phyloP scores from a whole-genome alignment of 2,113 vertebrate genomes.

The Hippocampus barbouri region DNA sequence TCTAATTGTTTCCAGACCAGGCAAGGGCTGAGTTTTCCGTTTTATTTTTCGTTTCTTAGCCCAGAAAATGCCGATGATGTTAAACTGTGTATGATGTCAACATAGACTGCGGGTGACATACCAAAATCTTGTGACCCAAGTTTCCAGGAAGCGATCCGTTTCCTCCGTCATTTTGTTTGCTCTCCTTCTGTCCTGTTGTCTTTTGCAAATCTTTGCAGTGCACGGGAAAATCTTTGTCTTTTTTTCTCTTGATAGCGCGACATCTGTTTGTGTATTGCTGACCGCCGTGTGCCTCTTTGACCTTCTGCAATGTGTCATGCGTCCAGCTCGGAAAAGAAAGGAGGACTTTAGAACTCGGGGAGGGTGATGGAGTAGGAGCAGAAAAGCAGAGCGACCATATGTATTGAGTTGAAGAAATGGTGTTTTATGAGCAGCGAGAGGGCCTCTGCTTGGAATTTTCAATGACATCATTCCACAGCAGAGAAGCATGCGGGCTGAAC shows the following conservation, averaged over 20 bases:
- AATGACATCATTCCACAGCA: constrained; percentile 67
- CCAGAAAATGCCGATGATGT: constrained; percentile 53
- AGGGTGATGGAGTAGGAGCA: constrained; percentile 29
- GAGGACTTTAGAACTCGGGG: constrained; percentile 9
- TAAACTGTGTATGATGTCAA: constrained; percentile 63
- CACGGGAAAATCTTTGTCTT: constrained; percentile 11
- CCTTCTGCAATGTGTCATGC: constrained; percentile 19
- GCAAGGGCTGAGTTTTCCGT: constrained; percentile 42
- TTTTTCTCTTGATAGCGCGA: constrained; percentile 10
- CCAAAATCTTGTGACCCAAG: constrained; percentile 39
- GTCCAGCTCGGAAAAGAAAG: constrained; percentile 18
- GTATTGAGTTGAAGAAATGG: constrained; percentile 62
- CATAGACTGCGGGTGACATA: constrained; percentile 21
- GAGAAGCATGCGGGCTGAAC: constrained; percentile 26
- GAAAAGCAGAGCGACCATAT: constrained; percentile 57
- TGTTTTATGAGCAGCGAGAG: constrained; percentile 67
- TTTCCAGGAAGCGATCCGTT: constrained; percentile 55
- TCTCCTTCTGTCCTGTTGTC: constrained; percentile 27
- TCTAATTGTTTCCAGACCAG: constrained; percentile 72
- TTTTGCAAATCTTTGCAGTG: constrained; percentile 24
- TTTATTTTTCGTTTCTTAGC: constrained; percentile 61
- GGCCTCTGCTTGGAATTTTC: constrained; percentile 72
- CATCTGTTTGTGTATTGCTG: constrained; percentile 28
- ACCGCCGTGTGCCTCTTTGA: constrained; percentile 34
- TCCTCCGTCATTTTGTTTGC: constrained; percentile 24